These are phyloP conservation scores for Solenodon paradoxus DNA, from an alignment of 2,113 vertebrate species.

Conservation along the genomic window DNA sequence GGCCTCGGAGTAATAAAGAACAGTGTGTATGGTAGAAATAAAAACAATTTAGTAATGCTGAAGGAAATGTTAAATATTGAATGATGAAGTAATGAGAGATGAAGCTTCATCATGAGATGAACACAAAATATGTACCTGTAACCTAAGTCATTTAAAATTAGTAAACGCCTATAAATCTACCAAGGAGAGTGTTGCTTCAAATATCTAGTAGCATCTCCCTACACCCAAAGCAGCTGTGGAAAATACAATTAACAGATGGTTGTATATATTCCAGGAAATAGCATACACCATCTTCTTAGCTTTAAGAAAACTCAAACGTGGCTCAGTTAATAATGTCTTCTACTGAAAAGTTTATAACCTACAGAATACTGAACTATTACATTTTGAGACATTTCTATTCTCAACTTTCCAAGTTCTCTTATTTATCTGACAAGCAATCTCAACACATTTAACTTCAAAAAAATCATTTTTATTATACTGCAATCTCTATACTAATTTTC, in stretches of 20 bases:
- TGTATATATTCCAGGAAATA: slow-evolving; percentile 18
- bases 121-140: background rate
- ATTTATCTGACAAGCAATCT: background rate
- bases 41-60: background rate
- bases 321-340: background rate
- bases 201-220: background rate
- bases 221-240: background rate
- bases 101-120: background rate
- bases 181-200: background rate
- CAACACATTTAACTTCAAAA: slow-evolving; percentile 11
- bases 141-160: background rate
- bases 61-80: background rate
- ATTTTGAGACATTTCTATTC: background rate
- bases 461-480: background rate
- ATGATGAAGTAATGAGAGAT: background rate
- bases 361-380: background rate
- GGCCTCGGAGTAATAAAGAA: background rate
- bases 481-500: background rate
- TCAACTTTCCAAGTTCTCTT: background rate
- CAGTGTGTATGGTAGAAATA: background rate
- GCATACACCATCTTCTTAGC: background rate
- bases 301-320: slow-evolving; percentile 1
- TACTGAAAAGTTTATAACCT: background rate
- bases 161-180: background rate
- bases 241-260: background rate